phyloP scores from a whole-genome alignment of 1,140 invertebrate genomes.

The Saccostrea cuccullata region DNA sequence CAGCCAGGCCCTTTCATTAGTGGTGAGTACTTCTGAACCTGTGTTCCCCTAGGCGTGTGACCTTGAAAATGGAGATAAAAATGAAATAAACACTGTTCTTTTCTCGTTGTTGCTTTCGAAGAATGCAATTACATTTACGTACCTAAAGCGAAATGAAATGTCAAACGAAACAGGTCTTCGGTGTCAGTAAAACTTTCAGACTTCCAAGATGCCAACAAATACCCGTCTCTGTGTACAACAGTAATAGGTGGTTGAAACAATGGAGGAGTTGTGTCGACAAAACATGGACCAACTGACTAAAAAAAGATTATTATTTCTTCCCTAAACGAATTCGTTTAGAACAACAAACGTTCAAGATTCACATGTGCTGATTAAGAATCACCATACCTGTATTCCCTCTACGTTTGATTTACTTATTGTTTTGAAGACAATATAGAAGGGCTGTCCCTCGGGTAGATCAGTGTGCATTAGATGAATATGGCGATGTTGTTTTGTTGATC shows the following conservation, averaged over 20 bases:
- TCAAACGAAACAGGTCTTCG: conserved; percentile 45
- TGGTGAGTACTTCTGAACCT: conserved; percentile 35
- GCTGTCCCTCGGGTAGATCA: conserved; percentile 48
- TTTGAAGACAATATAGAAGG: conserved; percentile 58
- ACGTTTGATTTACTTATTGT: conserved; percentile 52
- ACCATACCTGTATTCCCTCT: conserved; percentile 49
- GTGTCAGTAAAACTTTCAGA: conserved; percentile 37
- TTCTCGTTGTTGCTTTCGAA: background rate
- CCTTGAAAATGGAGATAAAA: background rate
- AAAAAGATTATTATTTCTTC: background rate
- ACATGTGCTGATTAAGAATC: background rate
- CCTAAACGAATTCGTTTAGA: background rate
- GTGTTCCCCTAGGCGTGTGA: conserved; percentile 35
- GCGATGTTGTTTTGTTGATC: conserved; percentile 51
- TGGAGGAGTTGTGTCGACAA: conserved; percentile 52
- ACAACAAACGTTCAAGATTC: too few species aligned
- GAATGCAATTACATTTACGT: background rate
- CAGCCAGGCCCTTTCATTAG: conserved; percentile 33
- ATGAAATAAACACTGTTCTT: too few species aligned
- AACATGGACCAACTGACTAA: conserved; percentile 45
- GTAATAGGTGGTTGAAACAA: conserved; percentile 34
- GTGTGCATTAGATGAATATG: conserved; percentile 48
- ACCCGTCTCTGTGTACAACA: background rate
- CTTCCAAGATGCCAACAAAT: conserved; percentile 41
- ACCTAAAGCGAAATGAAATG: conserved; percentile 48